Base-by-base conservation (phyloP, 92 coral and sea anemone species). In the Umimayanthus chanpuru region DNA sequence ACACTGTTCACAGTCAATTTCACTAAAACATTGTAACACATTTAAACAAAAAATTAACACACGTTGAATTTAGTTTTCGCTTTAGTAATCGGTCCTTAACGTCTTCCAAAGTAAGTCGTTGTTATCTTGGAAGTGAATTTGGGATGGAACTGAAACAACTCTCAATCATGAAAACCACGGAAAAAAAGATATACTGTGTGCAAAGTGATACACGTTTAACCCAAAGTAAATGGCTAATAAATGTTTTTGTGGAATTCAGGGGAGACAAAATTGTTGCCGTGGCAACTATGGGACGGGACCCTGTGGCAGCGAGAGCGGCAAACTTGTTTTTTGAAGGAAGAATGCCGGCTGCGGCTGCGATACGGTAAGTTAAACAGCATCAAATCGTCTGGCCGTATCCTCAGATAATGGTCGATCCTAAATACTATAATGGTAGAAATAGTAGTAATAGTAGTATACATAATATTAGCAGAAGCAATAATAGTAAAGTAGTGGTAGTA, bases 231-330 rank as follows among this genome's bases (percentile, higher is more conserved):
- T 8, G 26, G 10, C 7, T 78, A 18, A 43, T 49, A 4, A 44
- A 4, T 70, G 14, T 7, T 55, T 81, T 49, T 44, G 29, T 29
- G 11, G 2, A 21, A 64, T 83, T 50, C 94, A 96, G 98, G 88
- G 98, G 98, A 15, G 93, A 94, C 73, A 85, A 85, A 15, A 89
- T 94, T 40, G 88, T 92, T 36, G 98, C 98, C 12, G 98, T 96
- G 5, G 98, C 98, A 23, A 92, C 98, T 72, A 82, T 96, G 95
- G 98, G 98, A 15, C 92, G 94, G 70, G 98, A 95, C 72, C 97
- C 97, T 65, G 93, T 92, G 8, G 95, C 93, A 4, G 96, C 98
- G 12, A 94, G 92, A 73, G 98, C 98, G 30, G 98, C 98, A 30
- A 95, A 96, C 85, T 88, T 85, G 50, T 86, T 96, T 79, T 96